These are phyloP conservation scores for Palythoa caribaeorum DNA, from an alignment of 92 coral and sea anemone species.

Conservation along the genomic window DNA sequence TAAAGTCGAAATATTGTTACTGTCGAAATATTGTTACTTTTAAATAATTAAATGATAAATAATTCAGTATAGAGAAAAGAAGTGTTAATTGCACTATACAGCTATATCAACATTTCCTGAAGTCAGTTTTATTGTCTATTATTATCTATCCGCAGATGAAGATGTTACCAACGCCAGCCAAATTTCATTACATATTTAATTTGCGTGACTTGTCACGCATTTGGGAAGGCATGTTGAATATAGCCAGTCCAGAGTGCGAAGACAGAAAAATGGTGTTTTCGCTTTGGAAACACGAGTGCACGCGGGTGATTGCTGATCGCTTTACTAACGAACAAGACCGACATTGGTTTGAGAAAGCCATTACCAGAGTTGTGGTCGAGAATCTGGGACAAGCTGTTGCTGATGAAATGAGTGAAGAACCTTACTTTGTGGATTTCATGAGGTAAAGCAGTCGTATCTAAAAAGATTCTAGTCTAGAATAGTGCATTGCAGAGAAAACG, in stretches of 20 bases:
- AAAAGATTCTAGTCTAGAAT: not conserved
- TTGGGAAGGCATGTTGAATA: conserved; percentile 95
- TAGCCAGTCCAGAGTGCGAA: conserved; percentile 78
- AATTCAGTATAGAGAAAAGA: no score
- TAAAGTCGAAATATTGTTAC: no score
- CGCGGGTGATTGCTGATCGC: conserved; percentile 94
- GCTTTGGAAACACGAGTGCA: conserved; percentile 90
- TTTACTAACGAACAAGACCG: conserved; percentile 89
- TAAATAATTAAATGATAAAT: no score
- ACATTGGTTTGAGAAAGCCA: conserved; percentile 80
- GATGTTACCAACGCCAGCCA: conserved; percentile 94
- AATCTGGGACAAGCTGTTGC: conserved; percentile 80
- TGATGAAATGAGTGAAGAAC: conserved; percentile 80
- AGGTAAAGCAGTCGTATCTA: conserved; percentile 54
- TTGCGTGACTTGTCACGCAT: conserved; percentile 94
- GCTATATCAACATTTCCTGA: no score
- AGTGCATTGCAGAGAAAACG: not conserved
- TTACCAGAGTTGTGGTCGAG: conserved; percentile 69
- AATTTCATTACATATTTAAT: conserved; percentile 90
- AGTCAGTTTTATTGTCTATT: not conserved
- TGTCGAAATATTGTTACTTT: no score
- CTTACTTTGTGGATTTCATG: conserved; percentile 88
- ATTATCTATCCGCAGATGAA: conserved; percentile 57
- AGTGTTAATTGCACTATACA: no score
- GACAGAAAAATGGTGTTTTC: conserved; percentile 70